Evolutionary conservation across 2,797 vertebrate genomes (phyloP).

Genomic region (Enteromius radiatus): DNA sequence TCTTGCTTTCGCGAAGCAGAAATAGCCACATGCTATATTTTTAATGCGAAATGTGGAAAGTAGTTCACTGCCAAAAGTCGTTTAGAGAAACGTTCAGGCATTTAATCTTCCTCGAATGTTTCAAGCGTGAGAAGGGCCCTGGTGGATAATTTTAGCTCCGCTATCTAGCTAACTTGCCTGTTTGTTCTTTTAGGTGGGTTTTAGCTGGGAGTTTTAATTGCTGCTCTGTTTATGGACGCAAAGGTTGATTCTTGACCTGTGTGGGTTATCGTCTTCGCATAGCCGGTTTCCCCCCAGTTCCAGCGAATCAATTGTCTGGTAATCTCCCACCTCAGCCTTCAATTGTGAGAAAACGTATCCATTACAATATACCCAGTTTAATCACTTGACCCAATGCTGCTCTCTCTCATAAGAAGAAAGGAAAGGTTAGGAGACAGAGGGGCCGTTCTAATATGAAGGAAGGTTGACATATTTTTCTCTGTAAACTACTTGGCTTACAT

Average conservation of each 20-base stretch:
- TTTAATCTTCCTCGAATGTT: slow-evolving; percentile 70
- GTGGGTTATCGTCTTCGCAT: slow-evolving; percentile 90
- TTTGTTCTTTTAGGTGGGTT: slow-evolving; percentile 74
- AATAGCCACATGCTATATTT: slow-evolving; percentile 6
- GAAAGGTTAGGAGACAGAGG: slow-evolving; percentile 66
- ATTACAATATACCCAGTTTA: slow-evolving; percentile 68
- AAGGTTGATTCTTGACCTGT: slow-evolving; percentile 82
- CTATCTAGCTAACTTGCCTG: slow-evolving; percentile 71
- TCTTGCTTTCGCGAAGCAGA: not conserved
- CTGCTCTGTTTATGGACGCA: slow-evolving; percentile 69
- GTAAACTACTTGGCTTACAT: slow-evolving; percentile 53
- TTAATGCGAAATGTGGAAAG: not conserved
- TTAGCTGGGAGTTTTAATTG: slow-evolving; percentile 82
- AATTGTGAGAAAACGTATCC: slow-evolving; percentile 91
- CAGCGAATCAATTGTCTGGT: slow-evolving; percentile 88
- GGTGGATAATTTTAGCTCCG: slow-evolving; percentile 76
- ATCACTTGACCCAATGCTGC: slow-evolving; percentile 73
- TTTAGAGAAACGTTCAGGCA: slow-evolving; percentile 69
- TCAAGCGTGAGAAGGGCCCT: slow-evolving; percentile 63
- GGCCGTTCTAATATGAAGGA: slow-evolving; percentile 60
- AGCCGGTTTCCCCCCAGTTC: slow-evolving; percentile 85
- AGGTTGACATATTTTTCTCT: slow-evolving; percentile 57
- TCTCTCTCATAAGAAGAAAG: slow-evolving; percentile 77
- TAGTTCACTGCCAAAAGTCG: slow-evolving; percentile 62
- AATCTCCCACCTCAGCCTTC: slow-evolving; percentile 83